These are phyloP conservation scores for Dinomys branickii DNA, from an alignment of 2,113 vertebrate genomes.

Conservation along the genomic window DNA sequence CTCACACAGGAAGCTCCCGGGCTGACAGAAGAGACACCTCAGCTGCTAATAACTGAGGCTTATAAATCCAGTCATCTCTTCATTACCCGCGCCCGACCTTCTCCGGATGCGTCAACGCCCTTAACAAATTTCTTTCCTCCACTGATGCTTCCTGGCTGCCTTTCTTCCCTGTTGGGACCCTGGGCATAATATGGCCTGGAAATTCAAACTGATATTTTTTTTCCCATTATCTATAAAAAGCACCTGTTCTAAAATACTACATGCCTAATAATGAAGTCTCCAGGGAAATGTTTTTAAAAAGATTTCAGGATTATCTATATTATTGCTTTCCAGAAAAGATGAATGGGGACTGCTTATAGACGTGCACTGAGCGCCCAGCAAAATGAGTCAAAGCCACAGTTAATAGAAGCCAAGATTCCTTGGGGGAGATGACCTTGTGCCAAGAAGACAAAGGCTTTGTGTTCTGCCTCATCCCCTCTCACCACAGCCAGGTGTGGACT, in stretches of 20 bases:
- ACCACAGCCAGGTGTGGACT: not conserved
- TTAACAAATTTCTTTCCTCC: not conserved
- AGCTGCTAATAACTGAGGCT: not conserved
- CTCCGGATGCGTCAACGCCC: not conserved
- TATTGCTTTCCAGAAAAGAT: conserved; percentile 36
- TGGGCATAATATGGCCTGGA: not conserved
- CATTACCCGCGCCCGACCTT: not conserved
- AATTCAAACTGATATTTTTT: conserved; percentile 50
- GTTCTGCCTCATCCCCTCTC: not conserved
- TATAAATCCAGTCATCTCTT: not conserved
- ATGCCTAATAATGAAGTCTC: conserved; percentile 49
- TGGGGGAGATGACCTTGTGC: conserved; percentile 5
- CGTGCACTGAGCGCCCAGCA: not conserved
- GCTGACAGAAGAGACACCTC: not conserved
- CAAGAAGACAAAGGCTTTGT: not conserved
- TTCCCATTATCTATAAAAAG: conserved; percentile 34
- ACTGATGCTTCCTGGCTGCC: not conserved
- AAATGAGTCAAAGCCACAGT: not conserved
- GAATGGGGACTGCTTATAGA: conserved; percentile 7
- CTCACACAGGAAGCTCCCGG: not conserved
- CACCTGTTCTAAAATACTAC: conserved; percentile 50
- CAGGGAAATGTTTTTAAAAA: not conserved
- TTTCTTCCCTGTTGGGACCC: not conserved
- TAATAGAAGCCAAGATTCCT: not conserved
- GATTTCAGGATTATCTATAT: conserved; percentile 43